Percentiles rank a stretch among this genome's conserved stretches.
These are phyloP conservation scores for Bombus ignitus DNA, from an alignment of 1,140 invertebrate genomes.

Conservation along the genomic window DNA sequence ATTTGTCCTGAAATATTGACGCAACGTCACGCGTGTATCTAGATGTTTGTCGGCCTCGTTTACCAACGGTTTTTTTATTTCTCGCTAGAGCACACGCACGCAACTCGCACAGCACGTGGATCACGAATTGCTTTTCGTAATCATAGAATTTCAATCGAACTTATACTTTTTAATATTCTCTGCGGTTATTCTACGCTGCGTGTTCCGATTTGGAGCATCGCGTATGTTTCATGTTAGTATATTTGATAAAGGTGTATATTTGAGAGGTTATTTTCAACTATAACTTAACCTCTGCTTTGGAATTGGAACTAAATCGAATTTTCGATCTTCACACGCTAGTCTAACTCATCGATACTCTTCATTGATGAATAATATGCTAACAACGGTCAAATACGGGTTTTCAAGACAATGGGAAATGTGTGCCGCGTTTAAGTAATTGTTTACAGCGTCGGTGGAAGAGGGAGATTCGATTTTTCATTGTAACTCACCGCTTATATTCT, in stretches of 20 bases:
- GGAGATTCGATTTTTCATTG: conserved; percentile 48
- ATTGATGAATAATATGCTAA: background rate
- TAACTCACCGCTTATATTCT: conserved; percentile 29
- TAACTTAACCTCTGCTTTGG: conserved; percentile 35
- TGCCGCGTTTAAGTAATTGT: conserved; percentile 2
- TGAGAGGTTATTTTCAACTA: background rate
- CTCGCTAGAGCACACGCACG: background rate
- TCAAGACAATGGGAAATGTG: background rate
- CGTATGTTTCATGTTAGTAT: too few relatives aligned
- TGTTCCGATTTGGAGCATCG: background rate
- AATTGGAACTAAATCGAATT: background rate
- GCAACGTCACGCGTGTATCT: background rate
- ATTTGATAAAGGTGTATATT: background rate
- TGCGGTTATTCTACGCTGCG: too few relatives aligned
- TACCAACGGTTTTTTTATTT: background rate
- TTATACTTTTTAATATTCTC: background rate
- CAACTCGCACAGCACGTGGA: conserved; percentile 17
- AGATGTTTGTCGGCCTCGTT: background rate
- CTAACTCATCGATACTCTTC: background rate
- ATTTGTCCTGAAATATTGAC: conserved; percentile 1
- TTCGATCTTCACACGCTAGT: background rate
- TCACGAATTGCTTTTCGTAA: conserved; percentile 2
- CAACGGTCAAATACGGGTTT: background rate
- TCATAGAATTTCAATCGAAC: background rate
- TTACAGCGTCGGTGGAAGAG: conserved; percentile 26